phyloP scores from a whole-genome alignment of 2,888 invertebrate species.

The Lysandra bellargus region DNA sequence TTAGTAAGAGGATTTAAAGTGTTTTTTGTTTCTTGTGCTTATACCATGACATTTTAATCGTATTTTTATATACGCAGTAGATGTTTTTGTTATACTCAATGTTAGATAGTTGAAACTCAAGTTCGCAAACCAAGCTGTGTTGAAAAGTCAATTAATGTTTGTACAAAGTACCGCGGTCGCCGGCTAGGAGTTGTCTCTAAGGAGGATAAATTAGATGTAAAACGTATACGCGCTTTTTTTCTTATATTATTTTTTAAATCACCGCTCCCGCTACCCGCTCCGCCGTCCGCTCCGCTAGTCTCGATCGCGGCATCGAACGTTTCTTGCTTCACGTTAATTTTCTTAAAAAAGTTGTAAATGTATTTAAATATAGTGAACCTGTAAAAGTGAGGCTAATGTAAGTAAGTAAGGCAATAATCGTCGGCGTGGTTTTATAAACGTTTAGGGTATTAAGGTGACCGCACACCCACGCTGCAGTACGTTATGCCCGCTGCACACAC shows the following conservation, averaged over 20 bases:
- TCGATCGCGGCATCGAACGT: slow-evolving; percentile 11
- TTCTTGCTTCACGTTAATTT: slow-evolving; percentile 32
- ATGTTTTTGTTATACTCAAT: neutral
- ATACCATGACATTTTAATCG: neutral
- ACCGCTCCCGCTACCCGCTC: neutral
- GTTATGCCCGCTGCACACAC: neutral
- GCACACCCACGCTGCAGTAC: neutral
- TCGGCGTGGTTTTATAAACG: slow-evolving; percentile 25
- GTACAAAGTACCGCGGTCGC: neutral
- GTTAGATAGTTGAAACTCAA: neutral
- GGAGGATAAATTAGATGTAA: slow-evolving; percentile 6
- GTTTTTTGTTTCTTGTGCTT: neutral
- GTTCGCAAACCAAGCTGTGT: neutral
- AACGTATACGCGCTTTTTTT: neutral
- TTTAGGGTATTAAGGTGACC: slow-evolving; percentile 19
- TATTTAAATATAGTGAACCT: slow-evolving; percentile 5
- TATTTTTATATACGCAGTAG: neutral
- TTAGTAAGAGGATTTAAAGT: neutral
- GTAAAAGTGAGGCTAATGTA: slow-evolving; percentile 21
- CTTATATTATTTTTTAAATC: neutral
- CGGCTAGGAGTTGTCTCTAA: neutral
- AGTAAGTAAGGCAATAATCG: slow-evolving; percentile 15
- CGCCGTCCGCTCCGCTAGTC: slow-evolving; percentile 24
- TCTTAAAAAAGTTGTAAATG: slow-evolving; percentile 22
- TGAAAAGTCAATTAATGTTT: slow-evolving; percentile 11